A percentile compares a stretch with the other conserved stretches of the same genome.
Evolutionary conservation across 2,888 invertebrate genomes (phyloP).

Genomic region (Zhengitettix transpicula): DNA sequence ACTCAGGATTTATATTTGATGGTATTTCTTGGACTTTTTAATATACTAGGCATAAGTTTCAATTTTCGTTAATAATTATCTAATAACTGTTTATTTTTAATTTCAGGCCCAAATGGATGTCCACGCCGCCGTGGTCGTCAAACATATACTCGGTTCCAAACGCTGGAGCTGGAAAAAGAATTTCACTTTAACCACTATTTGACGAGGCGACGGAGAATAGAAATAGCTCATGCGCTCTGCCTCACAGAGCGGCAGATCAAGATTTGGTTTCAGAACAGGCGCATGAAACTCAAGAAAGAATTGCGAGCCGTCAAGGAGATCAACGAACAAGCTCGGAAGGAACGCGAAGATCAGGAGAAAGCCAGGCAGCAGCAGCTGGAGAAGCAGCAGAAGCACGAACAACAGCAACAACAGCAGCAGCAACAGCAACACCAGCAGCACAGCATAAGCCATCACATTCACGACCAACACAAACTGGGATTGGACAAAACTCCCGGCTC

Average conservation of each 20-base stretch:
- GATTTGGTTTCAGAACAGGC: constrained; percentile 92
- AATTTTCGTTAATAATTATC: too few relatives aligned
- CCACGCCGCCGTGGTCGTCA: constrained; percentile 87
- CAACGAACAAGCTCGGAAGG: constrained; percentile 84
- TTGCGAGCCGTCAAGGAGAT: constrained; percentile 86
- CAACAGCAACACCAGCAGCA: constrained; percentile 15
- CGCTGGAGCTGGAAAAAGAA: constrained; percentile 93
- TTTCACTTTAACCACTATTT: constrained; percentile 97
- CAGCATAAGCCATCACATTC: constrained; percentile 17
- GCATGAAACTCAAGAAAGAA: constrained; percentile 95
- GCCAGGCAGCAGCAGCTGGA: constrained; percentile 81
- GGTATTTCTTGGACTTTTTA: too few relatives aligned
- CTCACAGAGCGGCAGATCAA: constrained; percentile 93
- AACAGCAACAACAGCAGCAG: constrained; percentile 61
- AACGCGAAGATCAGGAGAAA: constrained; percentile 78
- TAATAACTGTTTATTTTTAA: constrained; percentile 3
- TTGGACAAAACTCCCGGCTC: constrained; percentile 45
- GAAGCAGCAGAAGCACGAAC: constrained; percentile 38
- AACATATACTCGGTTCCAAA: constrained; percentile 97
- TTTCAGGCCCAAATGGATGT: constrained; percentile 84
- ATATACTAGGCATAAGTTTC: too few relatives aligned
- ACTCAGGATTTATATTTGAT: too few relatives aligned
- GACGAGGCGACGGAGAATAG: constrained; percentile 88
- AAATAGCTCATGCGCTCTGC: constrained; percentile 91
- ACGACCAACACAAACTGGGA: constrained; percentile 20